Conservation (phyloP, 2,113 vertebrate species). For the Hypocryptadius cinnamomeus region DNA sequence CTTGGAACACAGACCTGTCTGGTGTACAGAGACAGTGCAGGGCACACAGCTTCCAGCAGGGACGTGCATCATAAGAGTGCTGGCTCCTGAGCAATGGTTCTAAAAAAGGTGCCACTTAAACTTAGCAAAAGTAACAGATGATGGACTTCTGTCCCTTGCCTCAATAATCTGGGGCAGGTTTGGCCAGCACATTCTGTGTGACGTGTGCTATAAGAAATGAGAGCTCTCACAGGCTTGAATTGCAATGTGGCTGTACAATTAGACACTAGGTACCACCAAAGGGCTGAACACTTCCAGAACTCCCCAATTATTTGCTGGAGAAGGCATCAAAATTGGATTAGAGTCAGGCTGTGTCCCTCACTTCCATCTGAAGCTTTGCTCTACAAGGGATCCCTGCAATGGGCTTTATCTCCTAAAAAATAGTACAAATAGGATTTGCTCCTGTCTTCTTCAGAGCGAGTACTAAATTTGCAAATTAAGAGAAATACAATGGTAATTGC, state of each 20-base stretch:
- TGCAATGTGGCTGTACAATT: background rate
- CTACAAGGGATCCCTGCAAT: background rate
- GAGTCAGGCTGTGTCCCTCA: background rate
- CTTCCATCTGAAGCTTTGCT: background rate
- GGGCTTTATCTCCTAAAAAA: background rate
- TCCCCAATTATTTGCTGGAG: background rate
- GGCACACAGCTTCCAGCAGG: background rate
- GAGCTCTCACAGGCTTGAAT: background rate
- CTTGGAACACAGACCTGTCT: background rate
- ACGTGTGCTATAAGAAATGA: background rate
- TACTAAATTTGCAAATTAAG: background rate
- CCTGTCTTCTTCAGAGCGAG: background rate
- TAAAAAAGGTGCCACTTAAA: background rate
- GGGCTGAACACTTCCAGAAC: background rate
- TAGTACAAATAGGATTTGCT: constrained; percentile 5
- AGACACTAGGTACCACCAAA: background rate
- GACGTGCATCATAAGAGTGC: fast-evolving
- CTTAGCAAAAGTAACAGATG: background rate
- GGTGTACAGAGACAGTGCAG: background rate
- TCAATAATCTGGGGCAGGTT: background rate
- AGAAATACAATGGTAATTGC: background rate
- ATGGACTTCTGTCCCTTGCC: background rate
- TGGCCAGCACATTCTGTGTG: background rate
- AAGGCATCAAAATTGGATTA: background rate
- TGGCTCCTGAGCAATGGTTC: background rate